Base-by-base conservation (phyloP, 2,888 invertebrate genomes). In the Ypsolopha scabrella region DNA sequence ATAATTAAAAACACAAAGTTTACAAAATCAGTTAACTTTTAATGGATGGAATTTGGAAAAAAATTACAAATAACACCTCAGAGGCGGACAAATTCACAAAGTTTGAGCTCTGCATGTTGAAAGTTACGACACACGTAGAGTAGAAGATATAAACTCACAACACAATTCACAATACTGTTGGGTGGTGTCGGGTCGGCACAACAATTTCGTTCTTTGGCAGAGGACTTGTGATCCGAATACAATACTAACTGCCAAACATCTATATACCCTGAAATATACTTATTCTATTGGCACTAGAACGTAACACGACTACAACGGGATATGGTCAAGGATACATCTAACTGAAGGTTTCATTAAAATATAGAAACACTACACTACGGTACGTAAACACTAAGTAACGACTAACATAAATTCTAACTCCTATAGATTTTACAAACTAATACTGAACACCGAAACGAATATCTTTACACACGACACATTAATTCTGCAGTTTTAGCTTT, bases 371-470 rank as follows among this genome's bases (percentile, higher is more conserved):
- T 78, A 76, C 60, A 63, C 63, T 72, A 70, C 69, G 61, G 60
- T 70, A 78, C 62, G 69, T 81, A 81, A 78, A 80, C 69, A 80
- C 70, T 78, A 82, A 80, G 75, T 80, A 82, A 80, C 78, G 64
- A 75, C 81, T 82, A 81, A 82, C 75, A 80, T 79, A 81, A 82
- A 75, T 64, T 72, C 72, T 77, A 80, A 77, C 75, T 70, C 68
- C 80, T 80, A 80, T 62, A 68, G 70, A 79, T 79, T 80, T 43
- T 79, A 75, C 36, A 75, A 77, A 75, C 78, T 78, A 83, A 82
- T 80, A 81, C 80, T 82, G 78, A 69, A 76, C 68, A 77, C 67
- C 67, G 62, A 75, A 34, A 7, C 10, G 24, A 64, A 60, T 63
- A 64, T 72, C 68, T 75, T 67, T 65, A 76, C 70, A 68, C 75